Evolutionary conservation across 2,113 vertebrate species (phyloP), one percentile per base, ranked within the genome.

Genomic region (Grantiella picta): DNA sequence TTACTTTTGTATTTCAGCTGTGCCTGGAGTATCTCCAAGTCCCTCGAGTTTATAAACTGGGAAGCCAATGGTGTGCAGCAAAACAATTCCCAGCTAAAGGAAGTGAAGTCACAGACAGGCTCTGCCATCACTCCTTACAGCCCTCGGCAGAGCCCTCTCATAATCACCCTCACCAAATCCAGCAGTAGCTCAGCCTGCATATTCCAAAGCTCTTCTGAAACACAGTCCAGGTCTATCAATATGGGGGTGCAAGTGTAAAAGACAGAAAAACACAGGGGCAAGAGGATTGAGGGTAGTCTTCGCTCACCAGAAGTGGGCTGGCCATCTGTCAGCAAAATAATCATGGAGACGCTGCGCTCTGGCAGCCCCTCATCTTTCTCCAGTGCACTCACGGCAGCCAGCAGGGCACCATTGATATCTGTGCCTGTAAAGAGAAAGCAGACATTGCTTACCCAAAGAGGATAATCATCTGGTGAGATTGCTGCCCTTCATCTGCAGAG

Each of bases 321-420:
- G 59, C 99, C 99, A 6, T 99, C 99, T 2, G 99, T 99, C 95
- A 99, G 98, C 82, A 99, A 95, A 93, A 99, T 98, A 21, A 99
- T 97, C 92, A 99, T 98, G 36, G 99, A 98, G 11, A 98, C 89
- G 2, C 98, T 98, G 18, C 82, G 91, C 2, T 95, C 47, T 2
- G 97, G 97, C 66, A 98, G 63, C 54, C 82, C 59, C 52, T 99
- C 56, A 5, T 94, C 95, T 33, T 13, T 84, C 1, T 98, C 97
- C 94, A 99, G 96, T 81, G 97, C 52, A 0, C 24, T 25, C 24
- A 98, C 97, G 1, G 98, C 99, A 64, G 95, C 24, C 88, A 99
- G 84, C 95, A 99, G 90, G 1, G 99, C 99, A 1, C 6, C 15
- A 2, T 97, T 98, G 93, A 99, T 99, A 89, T 99, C 91, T 15